Evolutionary conservation across 2,888 invertebrate genomes (phyloP).

Genomic region (Dioctria rufipes): DNA sequence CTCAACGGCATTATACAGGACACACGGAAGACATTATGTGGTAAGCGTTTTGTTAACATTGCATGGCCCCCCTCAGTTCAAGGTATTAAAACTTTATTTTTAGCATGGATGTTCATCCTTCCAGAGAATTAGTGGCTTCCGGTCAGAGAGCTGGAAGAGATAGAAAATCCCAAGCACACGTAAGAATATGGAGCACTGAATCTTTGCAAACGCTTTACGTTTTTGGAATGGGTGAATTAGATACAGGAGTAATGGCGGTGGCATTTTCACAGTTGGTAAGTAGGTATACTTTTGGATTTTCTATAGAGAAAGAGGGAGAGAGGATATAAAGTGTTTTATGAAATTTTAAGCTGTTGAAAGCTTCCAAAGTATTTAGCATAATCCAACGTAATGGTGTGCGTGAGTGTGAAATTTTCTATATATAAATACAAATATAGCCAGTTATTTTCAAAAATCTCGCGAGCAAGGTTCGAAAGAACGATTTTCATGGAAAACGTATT

Average conservation of each 20-base stretch:
- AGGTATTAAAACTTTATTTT: slow-evolving; percentile 26
- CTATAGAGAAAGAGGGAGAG: not conserved
- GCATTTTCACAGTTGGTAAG: slow-evolving; percentile 90
- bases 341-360: slow-evolving; percentile 4
- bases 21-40: slow-evolving; percentile 96
- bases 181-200: slow-evolving; percentile 93
- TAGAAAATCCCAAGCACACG: slow-evolving; percentile 88
- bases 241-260: slow-evolving; percentile 88
- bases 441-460: no score
- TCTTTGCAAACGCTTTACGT: slow-evolving; percentile 90
- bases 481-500: no score
- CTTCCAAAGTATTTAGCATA: not conserved
- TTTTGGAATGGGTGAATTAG: slow-evolving; percentile 92
- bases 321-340: slow-evolving; percentile 4
- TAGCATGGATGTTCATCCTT: slow-evolving; percentile 91
- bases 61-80: not conserved
- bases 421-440: no score
- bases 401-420: not conserved
- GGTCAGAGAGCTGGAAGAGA: slow-evolving; percentile 90
- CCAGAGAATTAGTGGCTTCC: slow-evolving; percentile 89
- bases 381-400: not conserved
- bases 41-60: slow-evolving; percentile 71
- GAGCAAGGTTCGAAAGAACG: no score
- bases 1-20: slow-evolving; percentile 90
- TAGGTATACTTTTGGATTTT: slow-evolving; percentile 34